Base-by-base conservation (phyloP, 2,113 vertebrate species). In the Capra hircus region DNA sequence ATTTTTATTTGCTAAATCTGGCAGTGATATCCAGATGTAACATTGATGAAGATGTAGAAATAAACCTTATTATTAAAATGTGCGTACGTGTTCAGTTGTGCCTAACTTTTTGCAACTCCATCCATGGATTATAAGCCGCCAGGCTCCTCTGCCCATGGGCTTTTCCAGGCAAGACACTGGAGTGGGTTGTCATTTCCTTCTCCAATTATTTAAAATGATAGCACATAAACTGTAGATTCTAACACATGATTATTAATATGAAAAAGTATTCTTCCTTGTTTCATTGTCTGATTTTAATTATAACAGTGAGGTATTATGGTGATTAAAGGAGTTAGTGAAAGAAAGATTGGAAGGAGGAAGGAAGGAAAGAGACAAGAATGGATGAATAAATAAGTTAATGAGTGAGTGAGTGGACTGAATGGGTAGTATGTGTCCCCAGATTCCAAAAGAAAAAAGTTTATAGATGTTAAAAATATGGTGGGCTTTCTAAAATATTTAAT, bases 31-130 rank as follows among this genome's bases (percentile, higher is more conserved):
- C 45, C n/a, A 45, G 53, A 36, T 25, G 8, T 40, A 55, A 30
- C 30, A 30, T 13, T 89, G 23, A 84, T 77, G 59, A 93, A 90
- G 64, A 78, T 64, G 55, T 67, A 90, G n/a, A 78, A 93, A 45
- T 85, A 78, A 62, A 90, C 17, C 57, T 78, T 87, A 89, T 36
- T 59, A 40, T 40, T 71, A 71, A 71, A 71, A 71, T 23, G 19
- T 71, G 67, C 0, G 0, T 71, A 5, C 5, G 0, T 71, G 67
- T 36, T 71, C n/a, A 23, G n/a, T 8, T 71, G n/a, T 36, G 67
- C 40, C 67, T 21, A 40, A 23, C 67, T 71, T n/a, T 71, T 40
- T 71, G 67, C n/a, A 40, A 23, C 36, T 36, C n/a, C n/a, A 40
- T 71, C n/a, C 67, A 71, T 12, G 5, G 19, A 71, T n/a, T 71